Percentiles rank a stretch among this genome's conserved stretches.
Conservation (phyloP, 2,797 vertebrate genomes). For the Enteromius paludinosus region DNA sequence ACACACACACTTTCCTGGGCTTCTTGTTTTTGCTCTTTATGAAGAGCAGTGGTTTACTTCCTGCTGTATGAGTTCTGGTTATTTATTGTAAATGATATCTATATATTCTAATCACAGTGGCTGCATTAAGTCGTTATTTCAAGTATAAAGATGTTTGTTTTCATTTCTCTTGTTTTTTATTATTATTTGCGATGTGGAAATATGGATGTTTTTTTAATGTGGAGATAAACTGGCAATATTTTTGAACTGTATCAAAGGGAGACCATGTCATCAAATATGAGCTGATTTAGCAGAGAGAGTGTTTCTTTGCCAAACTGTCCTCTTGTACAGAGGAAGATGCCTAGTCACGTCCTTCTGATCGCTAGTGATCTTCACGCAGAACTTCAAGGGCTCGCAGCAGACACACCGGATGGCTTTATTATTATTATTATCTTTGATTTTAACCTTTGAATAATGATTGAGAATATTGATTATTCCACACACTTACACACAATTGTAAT, state of each 20-base stretch:
- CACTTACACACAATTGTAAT: conserved; percentile 77
- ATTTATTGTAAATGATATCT: conserved; percentile 66
- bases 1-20: neutral
- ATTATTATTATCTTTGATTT: conserved; percentile 59
- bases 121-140: conserved; percentile 60
- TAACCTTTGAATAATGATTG: conserved; percentile 67
- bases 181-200: conserved; percentile 69
- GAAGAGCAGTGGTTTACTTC: conserved; percentile 72
- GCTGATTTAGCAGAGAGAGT: conserved; percentile 56
- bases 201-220: conserved; percentile 70
- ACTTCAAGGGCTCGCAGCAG: conserved; percentile 78
- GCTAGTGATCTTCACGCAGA: conserved; percentile 72
- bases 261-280: conserved; percentile 40
- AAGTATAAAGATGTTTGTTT: conserved; percentile 61
- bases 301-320: conserved; percentile 75
- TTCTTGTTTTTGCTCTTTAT: conserved; percentile 55
- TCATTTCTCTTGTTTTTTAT: conserved; percentile 66
- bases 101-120: conserved; percentile 53
- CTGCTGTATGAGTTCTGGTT: conserved; percentile 61
- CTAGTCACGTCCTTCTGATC: conserved; percentile 70
- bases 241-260: conserved; percentile 72
- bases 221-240: conserved; percentile 78
- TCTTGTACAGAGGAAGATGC: conserved; percentile 75
- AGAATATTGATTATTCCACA: conserved; percentile 71
- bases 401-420: conserved; percentile 66